Conservation (phyloP, 1,140 invertebrate species). For the Drosophila rufa region DNA sequence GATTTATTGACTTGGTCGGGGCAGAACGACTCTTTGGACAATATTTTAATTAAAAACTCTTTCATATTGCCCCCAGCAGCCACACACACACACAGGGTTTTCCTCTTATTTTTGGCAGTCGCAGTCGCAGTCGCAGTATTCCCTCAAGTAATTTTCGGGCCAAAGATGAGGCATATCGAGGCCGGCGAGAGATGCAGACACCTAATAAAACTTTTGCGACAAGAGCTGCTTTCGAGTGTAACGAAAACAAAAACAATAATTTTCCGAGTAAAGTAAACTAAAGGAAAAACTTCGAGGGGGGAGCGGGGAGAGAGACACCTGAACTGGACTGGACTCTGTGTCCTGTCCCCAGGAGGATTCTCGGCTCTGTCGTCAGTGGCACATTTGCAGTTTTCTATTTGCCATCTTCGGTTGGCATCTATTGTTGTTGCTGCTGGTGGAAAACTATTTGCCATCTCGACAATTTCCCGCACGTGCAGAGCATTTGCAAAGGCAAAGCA, state of each 20-base stretch:
- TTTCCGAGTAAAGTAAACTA: constrained; percentile 52
- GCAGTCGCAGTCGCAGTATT: constrained; percentile 22
- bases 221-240: constrained; percentile 73
- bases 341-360: constrained; percentile 12
- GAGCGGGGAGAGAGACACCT: constrained; percentile 8
- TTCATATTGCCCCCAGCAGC: constrained; percentile 34
- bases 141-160: constrained; percentile 75
- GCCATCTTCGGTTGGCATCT: constrained; percentile 41
- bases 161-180: constrained; percentile 65
- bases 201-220: constrained; percentile 83
- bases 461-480: constrained; percentile 80
- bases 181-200: constrained; percentile 73
- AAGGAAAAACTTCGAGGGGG: not conserved
- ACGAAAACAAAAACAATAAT: constrained; percentile 84
- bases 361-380: constrained; percentile 70
- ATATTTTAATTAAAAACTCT: constrained; percentile 81
- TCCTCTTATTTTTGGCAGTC: constrained; percentile 27
- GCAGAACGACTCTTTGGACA: constrained; percentile 30
- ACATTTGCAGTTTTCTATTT: constrained; percentile 81
- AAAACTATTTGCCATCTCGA: constrained; percentile 83
- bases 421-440: constrained; percentile 57
- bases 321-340: constrained; percentile 16
- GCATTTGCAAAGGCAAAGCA: constrained; percentile 57
- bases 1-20: constrained; percentile 67
- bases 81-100: constrained; percentile 1